Percentiles rank a stretch among this genome's conserved stretches.
phyloP scores from a whole-genome alignment of 2,797 vertebrate genomes.

The Malurus splendens region DNA sequence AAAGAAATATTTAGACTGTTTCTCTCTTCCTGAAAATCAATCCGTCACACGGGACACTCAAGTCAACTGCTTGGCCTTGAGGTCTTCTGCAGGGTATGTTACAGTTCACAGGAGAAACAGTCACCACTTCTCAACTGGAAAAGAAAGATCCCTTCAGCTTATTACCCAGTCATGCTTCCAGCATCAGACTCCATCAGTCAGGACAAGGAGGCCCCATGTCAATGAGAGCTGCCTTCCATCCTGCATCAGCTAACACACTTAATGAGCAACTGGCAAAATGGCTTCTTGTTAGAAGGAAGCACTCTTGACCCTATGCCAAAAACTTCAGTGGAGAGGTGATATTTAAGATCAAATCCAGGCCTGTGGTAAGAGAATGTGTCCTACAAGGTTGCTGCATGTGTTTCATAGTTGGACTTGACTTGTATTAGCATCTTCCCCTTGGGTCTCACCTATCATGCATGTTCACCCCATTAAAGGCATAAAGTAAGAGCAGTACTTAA shows the following conservation, averaged over 20 bases:
- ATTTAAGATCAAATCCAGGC: not conserved
- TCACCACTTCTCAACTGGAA: not conserved
- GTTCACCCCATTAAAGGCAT: not conserved
- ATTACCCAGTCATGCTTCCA: not conserved
- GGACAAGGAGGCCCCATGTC: not conserved
- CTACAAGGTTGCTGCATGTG: not conserved
- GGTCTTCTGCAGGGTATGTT: not conserved
- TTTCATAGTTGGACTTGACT: not conserved
- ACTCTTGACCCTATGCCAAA: not conserved
- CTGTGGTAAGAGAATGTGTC: not conserved
- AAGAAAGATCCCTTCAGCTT: not conserved
- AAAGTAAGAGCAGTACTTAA: not conserved
- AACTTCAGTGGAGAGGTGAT: not conserved
- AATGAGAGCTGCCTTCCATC: not conserved
- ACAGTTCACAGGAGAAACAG: not conserved
- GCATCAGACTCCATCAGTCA: not conserved
- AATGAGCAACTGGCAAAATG: not conserved
- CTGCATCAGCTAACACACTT: not conserved
- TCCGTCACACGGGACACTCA: not conserved
- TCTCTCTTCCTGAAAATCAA: not conserved
- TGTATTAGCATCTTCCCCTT: not conserved
- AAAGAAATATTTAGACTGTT: not conserved
- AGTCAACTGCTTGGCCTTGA: not conserved
- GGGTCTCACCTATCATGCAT: not conserved
- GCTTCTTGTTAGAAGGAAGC: not conserved